phyloP scores from a whole-genome alignment of 2,888 invertebrate genomes.

The Neria commutata region DNA sequence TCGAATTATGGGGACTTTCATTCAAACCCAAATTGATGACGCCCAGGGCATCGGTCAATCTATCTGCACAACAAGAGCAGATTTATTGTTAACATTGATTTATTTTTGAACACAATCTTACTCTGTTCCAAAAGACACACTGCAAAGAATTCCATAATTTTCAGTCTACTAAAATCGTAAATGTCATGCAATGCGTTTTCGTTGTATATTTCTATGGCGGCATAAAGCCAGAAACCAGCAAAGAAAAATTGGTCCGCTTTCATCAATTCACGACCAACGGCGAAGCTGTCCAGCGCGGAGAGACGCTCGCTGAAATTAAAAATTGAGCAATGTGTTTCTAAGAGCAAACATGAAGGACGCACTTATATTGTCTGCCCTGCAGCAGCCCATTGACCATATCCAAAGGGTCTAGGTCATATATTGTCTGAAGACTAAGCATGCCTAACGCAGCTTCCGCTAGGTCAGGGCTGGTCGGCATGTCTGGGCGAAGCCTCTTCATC shows the following conservation, averaged over 20 bases:
- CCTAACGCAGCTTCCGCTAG: slow-evolving; percentile 89
- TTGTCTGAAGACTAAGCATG: slow-evolving; percentile 70
- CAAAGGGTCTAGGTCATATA: slow-evolving; percentile 65
- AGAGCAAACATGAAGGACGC: neutral
- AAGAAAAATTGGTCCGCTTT: neutral
- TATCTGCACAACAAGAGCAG: too few species aligned
- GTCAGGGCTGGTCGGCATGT: slow-evolving; percentile 74
- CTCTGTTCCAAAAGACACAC: too few species aligned
- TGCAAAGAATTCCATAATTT: too few species aligned
- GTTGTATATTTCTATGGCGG: slow-evolving; percentile 14
- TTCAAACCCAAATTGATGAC: too few species aligned
- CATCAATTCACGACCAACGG: slow-evolving; percentile 23
- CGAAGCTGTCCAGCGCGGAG: slow-evolving; percentile 26
- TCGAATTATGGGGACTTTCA: too few species aligned
- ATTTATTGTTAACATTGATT: too few species aligned
- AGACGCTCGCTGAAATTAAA: slow-evolving; percentile 13
- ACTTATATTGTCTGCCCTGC: slow-evolving; percentile 40
- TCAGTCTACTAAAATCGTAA: slow-evolving; percentile 10
- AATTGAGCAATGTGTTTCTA: neutral
- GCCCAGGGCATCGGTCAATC: too few species aligned
- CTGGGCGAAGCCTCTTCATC: slow-evolving; percentile 3
- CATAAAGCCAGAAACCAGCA: slow-evolving; percentile 22
- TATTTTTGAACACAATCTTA: too few species aligned
- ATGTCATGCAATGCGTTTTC: slow-evolving; percentile 19
- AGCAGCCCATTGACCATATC: slow-evolving; percentile 64